Percentiles rank a stretch among this genome's conserved stretches.
phyloP scores from a whole-genome alignment of 1,140 invertebrate genomes.

The Diachasmimorpha longicaudata region DNA sequence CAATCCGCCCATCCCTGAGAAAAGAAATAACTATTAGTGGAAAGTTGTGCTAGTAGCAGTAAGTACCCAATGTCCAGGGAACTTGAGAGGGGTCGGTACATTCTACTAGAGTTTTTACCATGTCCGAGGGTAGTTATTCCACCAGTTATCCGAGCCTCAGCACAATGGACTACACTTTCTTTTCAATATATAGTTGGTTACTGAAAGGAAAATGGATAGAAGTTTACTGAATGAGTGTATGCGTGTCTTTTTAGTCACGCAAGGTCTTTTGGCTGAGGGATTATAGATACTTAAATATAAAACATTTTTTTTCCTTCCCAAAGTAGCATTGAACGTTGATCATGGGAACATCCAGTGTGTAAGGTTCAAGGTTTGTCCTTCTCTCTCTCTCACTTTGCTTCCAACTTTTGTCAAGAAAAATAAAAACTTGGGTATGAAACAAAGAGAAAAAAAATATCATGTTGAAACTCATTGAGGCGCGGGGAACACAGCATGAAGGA shows the following conservation, averaged over 20 bases:
- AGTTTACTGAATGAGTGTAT: background rate
- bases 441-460: slow-evolving; percentile 5
- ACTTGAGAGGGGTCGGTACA: background rate
- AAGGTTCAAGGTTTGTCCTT: background rate
- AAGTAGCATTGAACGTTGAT: background rate
- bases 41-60: slow-evolving; percentile 7
- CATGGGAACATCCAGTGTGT: background rate
- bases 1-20: slow-evolving; percentile 11
- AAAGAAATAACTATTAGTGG: slow-evolving; percentile 22
- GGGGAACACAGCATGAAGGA: slow-evolving; percentile 17
- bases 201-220: background rate
- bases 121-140: background rate
- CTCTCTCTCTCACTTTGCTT: background rate
- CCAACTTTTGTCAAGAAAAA: background rate
- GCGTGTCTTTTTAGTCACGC: background rate
- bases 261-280: background rate
- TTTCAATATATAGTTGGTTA: background rate
- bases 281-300: background rate
- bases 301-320: background rate
- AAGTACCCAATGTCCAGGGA: slow-evolving; percentile 22
- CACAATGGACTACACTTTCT: background rate
- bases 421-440: background rate
- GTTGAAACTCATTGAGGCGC: background rate
- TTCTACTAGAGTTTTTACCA: slow-evolving; percentile 9
- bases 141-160: background rate